These are phyloP conservation scores for Diloba caeruleocephala DNA, from an alignment of 2,888 invertebrate species.

Conservation along the genomic window DNA sequence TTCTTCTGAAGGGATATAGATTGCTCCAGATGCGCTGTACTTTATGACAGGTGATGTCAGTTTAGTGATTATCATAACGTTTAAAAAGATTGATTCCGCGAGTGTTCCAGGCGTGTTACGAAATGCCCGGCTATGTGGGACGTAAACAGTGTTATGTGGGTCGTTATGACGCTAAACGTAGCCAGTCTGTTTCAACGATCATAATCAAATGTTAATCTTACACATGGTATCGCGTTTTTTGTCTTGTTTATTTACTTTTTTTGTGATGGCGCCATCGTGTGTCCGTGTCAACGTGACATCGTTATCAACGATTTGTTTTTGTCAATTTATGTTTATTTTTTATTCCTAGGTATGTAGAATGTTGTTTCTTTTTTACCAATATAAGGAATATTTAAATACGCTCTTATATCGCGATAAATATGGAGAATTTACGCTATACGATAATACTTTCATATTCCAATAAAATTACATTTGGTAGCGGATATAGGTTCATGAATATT, in stretches of 20 bases:
- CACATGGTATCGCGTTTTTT: slow-evolving; percentile 24
- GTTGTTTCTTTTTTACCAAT: no score
- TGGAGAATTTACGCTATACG: no score
- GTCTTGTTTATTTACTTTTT: slow-evolving; percentile 45
- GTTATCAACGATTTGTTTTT: not conserved
- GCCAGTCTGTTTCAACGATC: slow-evolving; percentile 61
- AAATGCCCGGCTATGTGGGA: slow-evolving; percentile 71
- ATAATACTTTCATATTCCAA: not conserved
- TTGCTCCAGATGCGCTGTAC: slow-evolving; percentile 2
- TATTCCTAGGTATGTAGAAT: no score
- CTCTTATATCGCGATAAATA: not conserved
- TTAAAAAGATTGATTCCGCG: slow-evolving; percentile 37
- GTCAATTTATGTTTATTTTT: not conserved
- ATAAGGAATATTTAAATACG: not conserved
- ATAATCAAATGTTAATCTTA: slow-evolving; percentile 64
- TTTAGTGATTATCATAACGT: slow-evolving; percentile 27
- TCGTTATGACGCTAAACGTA: slow-evolving; percentile 64
- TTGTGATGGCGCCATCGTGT: not conserved
- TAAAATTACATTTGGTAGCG: slow-evolving; percentile 11
- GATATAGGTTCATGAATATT: slow-evolving; percentile 28
- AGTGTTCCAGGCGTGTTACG: slow-evolving; percentile 57
- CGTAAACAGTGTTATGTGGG: slow-evolving; percentile 79
- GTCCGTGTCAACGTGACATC: not conserved
- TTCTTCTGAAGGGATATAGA: slow-evolving; percentile 4
- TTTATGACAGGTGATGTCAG: slow-evolving; percentile 18